Base-by-base conservation (phyloP, 2,888 invertebrate genomes). In the Escarpia spicata region DNA sequence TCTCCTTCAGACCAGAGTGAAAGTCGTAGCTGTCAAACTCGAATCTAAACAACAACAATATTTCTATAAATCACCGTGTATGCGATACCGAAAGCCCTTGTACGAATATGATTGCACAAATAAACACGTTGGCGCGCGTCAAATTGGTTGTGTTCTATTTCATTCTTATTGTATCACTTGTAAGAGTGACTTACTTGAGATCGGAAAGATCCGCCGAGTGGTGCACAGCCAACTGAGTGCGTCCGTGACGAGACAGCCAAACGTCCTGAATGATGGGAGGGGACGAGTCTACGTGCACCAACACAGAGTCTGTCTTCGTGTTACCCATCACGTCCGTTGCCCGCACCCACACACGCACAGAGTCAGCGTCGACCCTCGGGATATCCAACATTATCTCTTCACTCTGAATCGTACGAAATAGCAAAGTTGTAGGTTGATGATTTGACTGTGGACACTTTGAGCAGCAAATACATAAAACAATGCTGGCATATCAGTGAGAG, bases 261-360 rank as follows among this genome's bases (percentile, higher is more conserved):
- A 90, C 90, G 44, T 90, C 52, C 44, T 90, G 37, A 19, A 92
- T 90, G 44, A 44, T 15, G 19, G 92, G 90, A 90, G 92, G 92
- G 26, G 92, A 92, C n/a, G 90, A 90, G 90, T 92, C 92, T 15
- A 92, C 92, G 90, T 92, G 92, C 31, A 92, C 92, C 37, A 92
- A 45, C 44, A 92, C 58, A 31, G 31, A 43, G 90, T 92, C 92
- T 43, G 44, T 92, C 44, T 44, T 90, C 37, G 90, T 90, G 90
- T 92, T 92, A 43, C 44, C 75, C 92, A 92, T 37, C 43, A 92
- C 75, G 45, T 92, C 92, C 31, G 37, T 44, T 37, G 92, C 92
- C 44, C 45, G 26, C n/a, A 92, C 89, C 92, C 92, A 92, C 60
- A 92, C 58, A 12, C 75, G 58, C 37, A 92, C 43, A 10, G 92